Evolutionary conservation across 1,140 invertebrate species (phyloP).

Genomic region (Drosophila dunni): DNA sequence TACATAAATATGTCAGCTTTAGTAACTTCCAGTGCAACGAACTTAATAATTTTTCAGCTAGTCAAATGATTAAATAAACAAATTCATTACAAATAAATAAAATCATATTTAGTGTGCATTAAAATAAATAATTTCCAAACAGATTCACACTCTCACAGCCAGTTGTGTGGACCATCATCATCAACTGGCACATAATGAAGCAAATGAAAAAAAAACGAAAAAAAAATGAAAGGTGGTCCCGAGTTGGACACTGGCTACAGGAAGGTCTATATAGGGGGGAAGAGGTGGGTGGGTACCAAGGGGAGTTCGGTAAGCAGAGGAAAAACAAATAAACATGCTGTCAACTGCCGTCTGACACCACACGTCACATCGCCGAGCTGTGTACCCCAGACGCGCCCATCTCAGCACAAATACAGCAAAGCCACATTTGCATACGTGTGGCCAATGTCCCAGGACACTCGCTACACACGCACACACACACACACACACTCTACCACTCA

Average conservation of each 20-base stretch:
- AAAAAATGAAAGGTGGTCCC: conserved; percentile 5
- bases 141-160: conserved; percentile 2
- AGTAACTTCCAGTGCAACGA: too few species aligned
- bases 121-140: background rate
- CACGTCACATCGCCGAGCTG: conserved; percentile 51
- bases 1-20: background rate
- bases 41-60: too few species aligned
- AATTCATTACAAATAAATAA: background rate
- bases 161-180: background rate
- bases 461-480: conserved; percentile 36
- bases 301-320: conserved; percentile 21
- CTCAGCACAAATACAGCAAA: conserved; percentile 36
- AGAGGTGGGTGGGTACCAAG: background rate
- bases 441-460: conserved; percentile 72
- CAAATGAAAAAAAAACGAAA: background rate
- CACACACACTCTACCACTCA: background rate
- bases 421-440: conserved; percentile 76
- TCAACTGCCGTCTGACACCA: conserved; percentile 81
- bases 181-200: conserved; percentile 29
- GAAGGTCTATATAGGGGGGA: conserved; percentile 1
- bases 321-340: conserved; percentile 82
- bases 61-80: too few species aligned
- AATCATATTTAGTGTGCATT: background rate
- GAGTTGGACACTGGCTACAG: conserved; percentile 42
- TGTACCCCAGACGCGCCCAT: conserved; percentile 26